Evolutionary conservation across 2,113 vertebrate genomes (phyloP).

Genomic region (Dipodomys stephensi): DNA sequence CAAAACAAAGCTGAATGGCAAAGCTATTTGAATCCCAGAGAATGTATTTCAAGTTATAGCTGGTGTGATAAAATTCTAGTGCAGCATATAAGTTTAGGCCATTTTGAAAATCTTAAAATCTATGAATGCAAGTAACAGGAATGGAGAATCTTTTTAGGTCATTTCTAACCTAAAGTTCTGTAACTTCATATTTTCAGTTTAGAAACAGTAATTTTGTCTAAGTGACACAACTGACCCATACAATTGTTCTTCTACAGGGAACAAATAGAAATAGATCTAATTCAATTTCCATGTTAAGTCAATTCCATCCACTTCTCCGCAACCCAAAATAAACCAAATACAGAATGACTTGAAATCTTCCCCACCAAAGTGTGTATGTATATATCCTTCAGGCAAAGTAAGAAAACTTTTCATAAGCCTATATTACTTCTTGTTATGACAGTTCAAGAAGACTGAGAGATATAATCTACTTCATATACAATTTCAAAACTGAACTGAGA

Average conservation of each 20-base stretch:
- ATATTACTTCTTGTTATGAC: conserved; percentile 37
- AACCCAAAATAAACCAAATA: not conserved
- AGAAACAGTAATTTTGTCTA: conserved; percentile 40
- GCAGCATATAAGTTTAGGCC: too few species aligned
- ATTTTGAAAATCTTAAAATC: not conserved
- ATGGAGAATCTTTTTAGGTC: not conserved
- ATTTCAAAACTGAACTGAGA: conserved; percentile 38
- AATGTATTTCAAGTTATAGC: not conserved
- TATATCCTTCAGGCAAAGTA: conserved; percentile 7
- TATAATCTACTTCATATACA: conserved; percentile 40
- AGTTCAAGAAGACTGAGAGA: not conserved
- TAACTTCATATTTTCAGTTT: conserved; percentile 20
- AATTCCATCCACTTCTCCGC: conserved; percentile 6
- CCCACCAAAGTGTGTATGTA: conserved; percentile 19
- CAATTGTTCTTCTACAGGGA: conserved; percentile 7
- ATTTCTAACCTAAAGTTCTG: not conserved
- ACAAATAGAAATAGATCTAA: conserved; percentile 54
- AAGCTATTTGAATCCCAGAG: not conserved
- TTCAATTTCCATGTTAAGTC: conserved; percentile 32
- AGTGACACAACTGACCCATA: conserved; percentile 2
- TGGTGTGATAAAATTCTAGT: not conserved
- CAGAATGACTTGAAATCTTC: conserved; percentile 30
- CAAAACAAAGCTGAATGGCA: not conserved
- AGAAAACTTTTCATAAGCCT: conserved; percentile 55
- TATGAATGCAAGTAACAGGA: not conserved